These are phyloP conservation scores for Ptychobarbus kaznakovi DNA, from an alignment of 2,797 vertebrate species.

Conservation along the genomic window DNA sequence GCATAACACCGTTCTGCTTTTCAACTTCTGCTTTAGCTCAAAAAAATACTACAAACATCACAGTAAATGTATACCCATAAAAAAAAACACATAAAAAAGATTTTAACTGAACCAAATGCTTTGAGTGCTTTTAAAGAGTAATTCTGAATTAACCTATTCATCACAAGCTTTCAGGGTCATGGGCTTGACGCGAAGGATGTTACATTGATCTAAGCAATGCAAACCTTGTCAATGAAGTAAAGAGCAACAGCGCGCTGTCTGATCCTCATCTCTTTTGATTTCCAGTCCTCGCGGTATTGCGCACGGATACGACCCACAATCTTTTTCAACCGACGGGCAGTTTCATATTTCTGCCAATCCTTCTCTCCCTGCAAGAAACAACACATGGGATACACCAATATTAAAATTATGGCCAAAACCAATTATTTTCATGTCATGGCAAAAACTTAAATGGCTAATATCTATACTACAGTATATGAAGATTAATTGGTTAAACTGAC, in stretches of 20 bases:
- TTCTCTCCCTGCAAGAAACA: slow-evolving; percentile 88
- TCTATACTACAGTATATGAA: background rate
- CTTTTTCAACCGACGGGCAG: slow-evolving; percentile 90
- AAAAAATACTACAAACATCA: background rate
- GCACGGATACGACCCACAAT: slow-evolving; percentile 91
- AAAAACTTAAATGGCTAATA: background rate
- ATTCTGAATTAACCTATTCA: background rate
- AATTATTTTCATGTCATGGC: background rate
- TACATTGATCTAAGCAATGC: slow-evolving; percentile 52
- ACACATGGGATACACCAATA: background rate
- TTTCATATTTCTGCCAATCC: slow-evolving; percentile 99
- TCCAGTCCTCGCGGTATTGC: slow-evolving; percentile 97
- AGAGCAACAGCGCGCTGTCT: slow-evolving; percentile 94
- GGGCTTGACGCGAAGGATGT: slow-evolving; percentile 1
- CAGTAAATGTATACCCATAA: background rate
- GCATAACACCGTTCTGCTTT: slow-evolving; percentile 17
- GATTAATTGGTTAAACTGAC: background rate
- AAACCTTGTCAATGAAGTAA: slow-evolving; percentile 98
- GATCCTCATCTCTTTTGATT: slow-evolving; percentile 98
- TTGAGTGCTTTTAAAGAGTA: slow-evolving; percentile 15
- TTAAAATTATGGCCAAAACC: background rate
- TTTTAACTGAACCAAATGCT: background rate
- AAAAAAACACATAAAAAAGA: background rate
- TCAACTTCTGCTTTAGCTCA: slow-evolving; percentile 23
- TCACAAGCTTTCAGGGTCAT: slow-evolving; percentile 18